These are phyloP conservation scores for Eira barbara DNA, from an alignment of 2,113 vertebrate genomes.

Conservation along the genomic window DNA sequence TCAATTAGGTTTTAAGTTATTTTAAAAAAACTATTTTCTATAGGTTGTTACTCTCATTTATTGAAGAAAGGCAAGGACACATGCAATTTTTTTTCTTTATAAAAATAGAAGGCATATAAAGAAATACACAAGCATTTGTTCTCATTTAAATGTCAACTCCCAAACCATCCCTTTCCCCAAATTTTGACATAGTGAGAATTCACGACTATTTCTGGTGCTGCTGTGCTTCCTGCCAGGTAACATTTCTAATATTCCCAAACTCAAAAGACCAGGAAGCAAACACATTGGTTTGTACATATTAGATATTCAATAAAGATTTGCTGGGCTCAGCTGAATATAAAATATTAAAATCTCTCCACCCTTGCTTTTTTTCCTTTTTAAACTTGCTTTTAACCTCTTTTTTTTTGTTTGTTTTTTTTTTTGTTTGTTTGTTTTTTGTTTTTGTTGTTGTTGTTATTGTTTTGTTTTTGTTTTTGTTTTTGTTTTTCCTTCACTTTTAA, in stretches of 20 bases:
- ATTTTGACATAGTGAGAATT: not conserved
- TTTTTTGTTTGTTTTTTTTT: not conserved
- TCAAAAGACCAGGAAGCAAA: not conserved
- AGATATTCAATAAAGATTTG: not conserved
- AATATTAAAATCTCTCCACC: not conserved
- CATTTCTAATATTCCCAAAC: not conserved
- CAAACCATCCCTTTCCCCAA: not conserved
- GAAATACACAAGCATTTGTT: not conserved
- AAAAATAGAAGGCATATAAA: not conserved
- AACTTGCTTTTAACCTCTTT: not conserved
- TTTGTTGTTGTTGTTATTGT: not conserved
- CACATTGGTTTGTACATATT: not conserved
- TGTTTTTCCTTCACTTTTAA: not conserved
- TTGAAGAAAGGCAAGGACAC: not conserved
- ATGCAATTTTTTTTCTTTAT: not conserved
- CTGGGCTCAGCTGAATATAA: not conserved
- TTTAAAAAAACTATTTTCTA: conserved; percentile 26
- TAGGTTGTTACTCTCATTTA: not conserved
- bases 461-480: too few species aligned
- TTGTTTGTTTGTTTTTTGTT: not conserved
- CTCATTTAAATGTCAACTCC: not conserved
- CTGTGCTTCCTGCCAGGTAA: not conserved
- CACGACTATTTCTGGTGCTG: not conserved
- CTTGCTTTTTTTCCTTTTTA: not conserved
- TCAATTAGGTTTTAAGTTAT: not conserved